These are phyloP conservation scores for Cottoperca gobio DNA, from an alignment of 2,797 vertebrate species.

Conservation along the genomic window DNA sequence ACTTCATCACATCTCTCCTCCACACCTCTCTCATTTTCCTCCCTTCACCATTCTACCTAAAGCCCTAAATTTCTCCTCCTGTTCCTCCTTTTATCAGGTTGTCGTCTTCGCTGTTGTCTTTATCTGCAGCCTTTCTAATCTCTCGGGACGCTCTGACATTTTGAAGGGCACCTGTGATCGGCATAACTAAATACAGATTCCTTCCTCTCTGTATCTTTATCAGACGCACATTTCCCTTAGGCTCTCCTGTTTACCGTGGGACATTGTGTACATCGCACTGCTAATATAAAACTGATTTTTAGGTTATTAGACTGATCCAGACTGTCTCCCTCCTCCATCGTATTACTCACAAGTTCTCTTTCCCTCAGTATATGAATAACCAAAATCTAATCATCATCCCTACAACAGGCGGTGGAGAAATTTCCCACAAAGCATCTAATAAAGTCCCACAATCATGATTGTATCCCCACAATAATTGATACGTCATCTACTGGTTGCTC, in stretches of 20 bases:
- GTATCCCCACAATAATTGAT: not conserved
- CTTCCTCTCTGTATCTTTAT: constrained; percentile 23
- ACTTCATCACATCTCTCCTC: not conserved
- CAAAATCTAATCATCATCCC: not conserved
- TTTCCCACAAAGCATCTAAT: not conserved
- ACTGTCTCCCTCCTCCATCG: not conserved
- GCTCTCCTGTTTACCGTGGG: constrained; percentile 18
- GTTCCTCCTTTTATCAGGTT: constrained; percentile 9
- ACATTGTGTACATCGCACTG: constrained; percentile 22
- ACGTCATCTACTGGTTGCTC: not conserved
- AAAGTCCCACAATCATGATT: not conserved
- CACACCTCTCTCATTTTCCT: not conserved
- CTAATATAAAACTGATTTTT: constrained; percentile 2
- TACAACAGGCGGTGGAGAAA: not conserved
- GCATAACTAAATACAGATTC: constrained; percentile 51
- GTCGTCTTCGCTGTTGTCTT: constrained; percentile 36
- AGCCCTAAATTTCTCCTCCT: not conserved
- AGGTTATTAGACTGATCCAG: not conserved
- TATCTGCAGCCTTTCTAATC: constrained; percentile 51
- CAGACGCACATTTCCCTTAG: constrained; percentile 12
- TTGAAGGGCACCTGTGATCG: constrained; percentile 63
- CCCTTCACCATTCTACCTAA: not conserved
- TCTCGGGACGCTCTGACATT: constrained; percentile 49
- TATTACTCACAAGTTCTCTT: not conserved
- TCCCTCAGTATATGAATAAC: not conserved